phyloP scores from a whole-genome alignment of 92 coral and sea anemone species.

The Blastomussa wellsi region DNA sequence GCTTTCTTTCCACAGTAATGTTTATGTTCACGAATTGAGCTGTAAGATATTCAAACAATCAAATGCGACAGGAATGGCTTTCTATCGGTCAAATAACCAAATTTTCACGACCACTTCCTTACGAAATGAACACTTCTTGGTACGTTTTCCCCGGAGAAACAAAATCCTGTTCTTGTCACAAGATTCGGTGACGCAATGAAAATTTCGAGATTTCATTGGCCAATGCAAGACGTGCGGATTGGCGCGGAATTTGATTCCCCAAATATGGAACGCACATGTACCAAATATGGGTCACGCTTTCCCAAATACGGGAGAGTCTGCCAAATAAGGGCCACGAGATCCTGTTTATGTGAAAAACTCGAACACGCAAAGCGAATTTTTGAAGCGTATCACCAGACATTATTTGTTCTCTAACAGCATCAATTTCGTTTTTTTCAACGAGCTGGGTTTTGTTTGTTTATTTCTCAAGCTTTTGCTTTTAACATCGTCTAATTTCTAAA shows the following conservation, averaged over 20 bases:
- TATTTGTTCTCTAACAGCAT: too few species aligned
- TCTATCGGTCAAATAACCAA: not conserved
- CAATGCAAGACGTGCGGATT: not conserved
- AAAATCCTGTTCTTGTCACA: slow-evolving; percentile 15
- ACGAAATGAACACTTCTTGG: not conserved
- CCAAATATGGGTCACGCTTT: slow-evolving; percentile 49
- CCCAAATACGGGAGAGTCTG: slow-evolving; percentile 42
- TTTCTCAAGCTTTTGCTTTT: too few species aligned
- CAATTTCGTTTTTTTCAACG: too few species aligned
- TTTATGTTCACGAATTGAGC: not conserved
- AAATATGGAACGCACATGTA: slow-evolving; percentile 43
- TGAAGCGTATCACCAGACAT: too few species aligned
- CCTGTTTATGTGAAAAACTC: not conserved
- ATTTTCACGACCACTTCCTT: not conserved
- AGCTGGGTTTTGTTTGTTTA: too few species aligned
- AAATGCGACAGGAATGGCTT: not conserved
- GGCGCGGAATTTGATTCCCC: slow-evolving; percentile 47
- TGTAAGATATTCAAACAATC: not conserved
- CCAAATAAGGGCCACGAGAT: slow-evolving; percentile 36
- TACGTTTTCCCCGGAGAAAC: not conserved
- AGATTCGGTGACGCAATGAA: not conserved
- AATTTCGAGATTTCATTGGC: slow-evolving; percentile 27
- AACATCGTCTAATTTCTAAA: too few species aligned
- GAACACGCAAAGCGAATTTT: too few species aligned
- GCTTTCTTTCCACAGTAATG: not conserved